Percentiles rank a stretch among this genome's conserved stretches.
These are phyloP conservation scores for Acanthaster planci DNA, from an alignment of 35 echinoderm and acorn worm species.

Conservation along the genomic window DNA sequence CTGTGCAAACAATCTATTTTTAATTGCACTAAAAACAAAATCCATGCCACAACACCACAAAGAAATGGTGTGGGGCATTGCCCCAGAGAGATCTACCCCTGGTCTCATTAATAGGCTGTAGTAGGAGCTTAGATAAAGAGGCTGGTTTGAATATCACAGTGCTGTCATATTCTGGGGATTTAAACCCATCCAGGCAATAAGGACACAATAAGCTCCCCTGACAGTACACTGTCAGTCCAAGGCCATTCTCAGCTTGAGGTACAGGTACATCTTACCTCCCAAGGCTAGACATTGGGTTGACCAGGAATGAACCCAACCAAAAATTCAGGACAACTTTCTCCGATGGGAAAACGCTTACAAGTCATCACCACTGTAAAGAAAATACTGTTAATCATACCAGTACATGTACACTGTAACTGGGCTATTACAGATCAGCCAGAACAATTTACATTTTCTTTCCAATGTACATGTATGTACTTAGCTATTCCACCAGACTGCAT, in stretches of 20 bases:
- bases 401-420: too few relatives aligned
- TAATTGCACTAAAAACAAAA: background rate
- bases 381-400: too few relatives aligned
- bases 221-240: background rate
- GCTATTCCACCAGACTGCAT: too few relatives aligned
- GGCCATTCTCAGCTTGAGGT: background rate
- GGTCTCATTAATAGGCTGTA: background rate
- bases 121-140: background rate
- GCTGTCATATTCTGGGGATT: slow-evolving; percentile 11
- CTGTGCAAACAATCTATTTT: background rate
- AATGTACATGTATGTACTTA: too few relatives aligned
- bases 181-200: background rate
- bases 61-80: background rate
- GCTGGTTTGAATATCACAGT: background rate
- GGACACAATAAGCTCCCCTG: background rate
- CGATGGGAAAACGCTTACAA: too few relatives aligned
- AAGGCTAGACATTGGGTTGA: background rate
- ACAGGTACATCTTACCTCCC: background rate
- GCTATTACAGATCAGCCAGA: too few relatives aligned
- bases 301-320: background rate
- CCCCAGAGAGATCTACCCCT: background rate
- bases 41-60: background rate
- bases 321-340: too few relatives aligned
- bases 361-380: too few relatives aligned
- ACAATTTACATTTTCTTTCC: too few relatives aligned